Percentiles rank a stretch among this genome's conserved stretches.
Evolutionary conservation across 2,113 vertebrate species (phyloP).

Genomic region (Ondatra zibethicus): DNA sequence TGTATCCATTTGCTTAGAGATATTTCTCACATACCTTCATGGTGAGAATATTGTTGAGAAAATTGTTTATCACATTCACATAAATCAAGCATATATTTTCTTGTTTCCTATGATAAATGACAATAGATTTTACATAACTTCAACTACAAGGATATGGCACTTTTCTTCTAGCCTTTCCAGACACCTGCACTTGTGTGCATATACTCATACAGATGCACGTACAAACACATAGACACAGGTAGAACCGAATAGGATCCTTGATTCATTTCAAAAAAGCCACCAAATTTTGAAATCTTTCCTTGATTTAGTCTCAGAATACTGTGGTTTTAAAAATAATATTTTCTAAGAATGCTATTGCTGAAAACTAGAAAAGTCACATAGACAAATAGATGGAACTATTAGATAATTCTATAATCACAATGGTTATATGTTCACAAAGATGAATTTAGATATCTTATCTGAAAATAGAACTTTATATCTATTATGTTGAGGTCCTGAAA

Average conservation of each 20-base stretch:
- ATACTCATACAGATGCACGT: background rate
- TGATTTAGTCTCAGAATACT: background rate
- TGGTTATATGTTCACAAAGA: background rate
- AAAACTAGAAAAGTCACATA: background rate
- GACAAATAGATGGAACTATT: background rate
- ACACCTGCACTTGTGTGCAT: background rate
- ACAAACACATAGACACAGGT: background rate
- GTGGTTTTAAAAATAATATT: background rate
- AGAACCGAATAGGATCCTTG: background rate
- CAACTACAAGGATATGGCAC: background rate
- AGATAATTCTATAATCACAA: background rate
- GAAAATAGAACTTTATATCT: background rate
- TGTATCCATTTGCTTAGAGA: background rate
- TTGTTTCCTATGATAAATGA: background rate
- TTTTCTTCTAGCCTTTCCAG: accelerated
- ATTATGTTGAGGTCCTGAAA: background rate
- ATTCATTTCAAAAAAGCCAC: background rate
- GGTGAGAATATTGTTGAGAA: background rate
- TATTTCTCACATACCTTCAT: background rate
- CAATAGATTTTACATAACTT: background rate
- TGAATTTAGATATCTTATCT: background rate
- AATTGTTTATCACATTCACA: background rate
- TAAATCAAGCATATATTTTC: background rate
- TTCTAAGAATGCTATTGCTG: background rate
- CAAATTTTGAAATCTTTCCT: background rate